A percentile compares a stretch with the other conserved stretches of the same genome.
phyloP scores from a whole-genome alignment of 2,113 vertebrate species.

The Cyphomyrus plagiostoma region DNA sequence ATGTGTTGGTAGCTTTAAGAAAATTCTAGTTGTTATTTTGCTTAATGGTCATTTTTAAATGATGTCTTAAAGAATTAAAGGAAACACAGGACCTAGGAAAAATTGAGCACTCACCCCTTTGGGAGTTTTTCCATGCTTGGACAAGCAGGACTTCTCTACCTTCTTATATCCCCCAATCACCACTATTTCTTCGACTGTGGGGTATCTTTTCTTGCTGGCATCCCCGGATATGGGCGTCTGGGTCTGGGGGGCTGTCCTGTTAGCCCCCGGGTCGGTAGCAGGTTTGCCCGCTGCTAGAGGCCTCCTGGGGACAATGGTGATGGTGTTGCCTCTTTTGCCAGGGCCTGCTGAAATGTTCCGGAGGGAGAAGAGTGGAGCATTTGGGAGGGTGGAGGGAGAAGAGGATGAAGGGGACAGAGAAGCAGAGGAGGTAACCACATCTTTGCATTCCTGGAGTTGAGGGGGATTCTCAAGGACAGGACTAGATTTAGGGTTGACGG shows the following conservation, averaged over 20 bases:
- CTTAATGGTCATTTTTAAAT: background rate
- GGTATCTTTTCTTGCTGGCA: conserved; percentile 70
- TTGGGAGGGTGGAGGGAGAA: conserved; percentile 37
- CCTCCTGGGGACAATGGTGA: conserved; percentile 73
- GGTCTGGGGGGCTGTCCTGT: conserved; percentile 22
- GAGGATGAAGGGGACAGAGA: conserved; percentile 39
- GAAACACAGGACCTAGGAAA: background rate
- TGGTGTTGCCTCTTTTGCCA: conserved; percentile 75
- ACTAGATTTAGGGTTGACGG: conserved; percentile 26
- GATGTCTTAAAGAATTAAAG: background rate
- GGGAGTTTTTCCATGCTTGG: conserved; percentile 59
- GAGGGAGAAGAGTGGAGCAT: conserved; percentile 50
- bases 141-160: conserved; percentile 74
- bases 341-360: conserved; percentile 57
- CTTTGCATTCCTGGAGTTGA: conserved; percentile 33
- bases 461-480: conserved; percentile 40
- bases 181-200: conserved; percentile 77
- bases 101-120: conserved; percentile 66
- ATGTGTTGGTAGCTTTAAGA: background rate
- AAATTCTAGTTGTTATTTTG: background rate
- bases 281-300: background rate
- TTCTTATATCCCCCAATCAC: conserved; percentile 83
- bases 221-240: conserved; percentile 22
- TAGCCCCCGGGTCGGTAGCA: background rate
- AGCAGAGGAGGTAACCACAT: conserved; percentile 37